These are phyloP conservation scores for Hippoglossus stenolepis DNA, from an alignment of 2,113 vertebrate species.

Conservation along the genomic window DNA sequence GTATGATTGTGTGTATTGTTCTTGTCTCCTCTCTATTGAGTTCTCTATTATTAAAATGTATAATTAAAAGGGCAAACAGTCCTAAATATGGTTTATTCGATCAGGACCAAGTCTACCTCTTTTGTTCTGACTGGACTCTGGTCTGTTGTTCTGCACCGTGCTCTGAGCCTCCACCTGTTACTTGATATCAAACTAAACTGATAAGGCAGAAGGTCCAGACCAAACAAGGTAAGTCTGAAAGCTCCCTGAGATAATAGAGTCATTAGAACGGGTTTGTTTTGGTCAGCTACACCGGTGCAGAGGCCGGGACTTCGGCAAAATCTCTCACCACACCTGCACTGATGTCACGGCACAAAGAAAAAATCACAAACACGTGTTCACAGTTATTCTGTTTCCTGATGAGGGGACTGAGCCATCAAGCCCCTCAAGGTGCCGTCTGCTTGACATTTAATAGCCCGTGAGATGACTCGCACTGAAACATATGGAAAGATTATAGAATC, in stretches of 20 bases:
- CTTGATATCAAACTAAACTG: no score
- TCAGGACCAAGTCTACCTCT: no score
- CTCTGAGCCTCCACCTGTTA: no score
- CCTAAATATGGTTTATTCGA: no score
- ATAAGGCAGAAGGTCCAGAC: no score
- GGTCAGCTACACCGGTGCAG: background rate
- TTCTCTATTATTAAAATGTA: no score
- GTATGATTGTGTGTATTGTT: no score
- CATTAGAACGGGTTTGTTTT: conserved; percentile 47
- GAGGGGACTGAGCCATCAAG: background rate
- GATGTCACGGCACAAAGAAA: conserved; percentile 47
- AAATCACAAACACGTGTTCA: conserved; percentile 31
- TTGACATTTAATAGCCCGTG: conserved; percentile 9
- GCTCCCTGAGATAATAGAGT: background rate
- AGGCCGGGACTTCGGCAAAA: background rate
- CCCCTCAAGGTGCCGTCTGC: background rate
- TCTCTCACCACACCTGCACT: conserved; percentile 37
- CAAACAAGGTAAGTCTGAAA: no score
- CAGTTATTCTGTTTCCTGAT: conserved; percentile 30
- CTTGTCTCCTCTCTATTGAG: no score
- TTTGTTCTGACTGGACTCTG: no score
- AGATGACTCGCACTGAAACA: conserved; percentile 4
- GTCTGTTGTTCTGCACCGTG: no score
- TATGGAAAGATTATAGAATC: background rate
- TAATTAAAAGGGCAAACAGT: no score